These are phyloP conservation scores for Enchytraeus crypticus DNA, from an alignment of 2,888 invertebrate species.

Conservation along the genomic window DNA sequence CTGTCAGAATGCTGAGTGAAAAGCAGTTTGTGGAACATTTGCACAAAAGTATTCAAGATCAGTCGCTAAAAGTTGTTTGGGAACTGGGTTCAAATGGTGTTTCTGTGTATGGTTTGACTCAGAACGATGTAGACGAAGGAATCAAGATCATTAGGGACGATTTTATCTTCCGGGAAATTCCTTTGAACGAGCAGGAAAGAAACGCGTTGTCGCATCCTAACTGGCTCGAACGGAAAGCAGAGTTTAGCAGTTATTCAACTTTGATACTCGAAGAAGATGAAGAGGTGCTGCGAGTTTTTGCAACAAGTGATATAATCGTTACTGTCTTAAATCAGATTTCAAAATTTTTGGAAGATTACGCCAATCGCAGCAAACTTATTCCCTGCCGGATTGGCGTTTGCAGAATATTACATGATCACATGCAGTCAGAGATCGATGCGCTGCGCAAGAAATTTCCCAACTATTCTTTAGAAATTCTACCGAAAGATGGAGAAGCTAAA, in stretches of 20 bases:
- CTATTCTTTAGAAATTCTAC: background rate
- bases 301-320: background rate
- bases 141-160: background rate
- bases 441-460: background rate
- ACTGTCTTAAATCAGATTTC: background rate
- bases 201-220: background rate
- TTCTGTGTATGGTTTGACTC: background rate
- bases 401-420: background rate
- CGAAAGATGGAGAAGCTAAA: background rate
- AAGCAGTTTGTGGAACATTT: background rate
- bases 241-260: background rate
- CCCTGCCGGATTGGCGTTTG: background rate
- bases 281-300: background rate
- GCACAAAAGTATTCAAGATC: background rate
- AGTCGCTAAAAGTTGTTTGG: background rate
- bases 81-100: background rate
- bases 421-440: background rate
- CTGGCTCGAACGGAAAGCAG: background rate
- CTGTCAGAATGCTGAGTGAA: background rate
- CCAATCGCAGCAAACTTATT: slow-evolving; percentile 1
- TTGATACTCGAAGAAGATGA: background rate
- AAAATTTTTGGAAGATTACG: slow-evolving; percentile 3
- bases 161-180: background rate
- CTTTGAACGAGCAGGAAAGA: background rate
- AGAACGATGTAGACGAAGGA: background rate